A percentile compares a stretch with the other conserved stretches of the same genome.
Conservation (phyloP, 2,797 vertebrate species). For the Sebastolobus altivelis region DNA sequence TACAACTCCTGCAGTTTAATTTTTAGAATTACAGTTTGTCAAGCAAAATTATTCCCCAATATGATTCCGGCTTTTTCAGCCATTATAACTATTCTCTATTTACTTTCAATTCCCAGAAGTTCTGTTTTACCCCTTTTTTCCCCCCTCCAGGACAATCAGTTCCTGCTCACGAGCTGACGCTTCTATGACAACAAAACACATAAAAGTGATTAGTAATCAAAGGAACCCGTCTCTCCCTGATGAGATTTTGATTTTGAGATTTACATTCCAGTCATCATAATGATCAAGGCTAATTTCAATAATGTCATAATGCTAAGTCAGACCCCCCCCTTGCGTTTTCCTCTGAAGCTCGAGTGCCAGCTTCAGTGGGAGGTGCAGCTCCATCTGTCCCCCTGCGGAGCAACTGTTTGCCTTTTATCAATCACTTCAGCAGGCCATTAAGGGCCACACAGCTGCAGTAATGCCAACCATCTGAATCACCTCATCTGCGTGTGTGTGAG, state of each 20-base stretch:
- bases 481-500: conserved; percentile 64
- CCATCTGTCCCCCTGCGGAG: conserved; percentile 73
- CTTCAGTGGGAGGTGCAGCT: conserved; percentile 66
- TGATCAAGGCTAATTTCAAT: conserved; percentile 62
- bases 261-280: conserved; percentile 48
- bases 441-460: conserved; percentile 73
- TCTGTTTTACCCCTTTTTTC: neutral
- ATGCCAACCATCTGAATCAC: conserved; percentile 71
- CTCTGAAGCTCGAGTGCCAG: conserved; percentile 57
- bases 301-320: conserved; percentile 49
- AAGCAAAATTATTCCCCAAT: neutral
- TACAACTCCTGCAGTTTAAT: conserved; percentile 17
- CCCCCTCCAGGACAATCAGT: conserved; percentile 27
- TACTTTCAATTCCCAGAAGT: conserved; percentile 8
- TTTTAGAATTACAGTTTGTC: conserved; percentile 10
- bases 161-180: conserved; percentile 27
- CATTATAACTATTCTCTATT: conserved; percentile 17
- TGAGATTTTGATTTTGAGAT: conserved; percentile 57
- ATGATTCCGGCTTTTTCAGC: conserved; percentile 13
- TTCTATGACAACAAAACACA: conserved; percentile 48
- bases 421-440: conserved; percentile 80
- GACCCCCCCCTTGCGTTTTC: conserved; percentile 35
- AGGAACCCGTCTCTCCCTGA: conserved; percentile 35
- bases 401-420: conserved; percentile 81
- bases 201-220: conserved; percentile 58